These are phyloP conservation scores for Ganaspis sp. DNA, from an alignment of 1,140 invertebrate species.

Conservation along the genomic window DNA sequence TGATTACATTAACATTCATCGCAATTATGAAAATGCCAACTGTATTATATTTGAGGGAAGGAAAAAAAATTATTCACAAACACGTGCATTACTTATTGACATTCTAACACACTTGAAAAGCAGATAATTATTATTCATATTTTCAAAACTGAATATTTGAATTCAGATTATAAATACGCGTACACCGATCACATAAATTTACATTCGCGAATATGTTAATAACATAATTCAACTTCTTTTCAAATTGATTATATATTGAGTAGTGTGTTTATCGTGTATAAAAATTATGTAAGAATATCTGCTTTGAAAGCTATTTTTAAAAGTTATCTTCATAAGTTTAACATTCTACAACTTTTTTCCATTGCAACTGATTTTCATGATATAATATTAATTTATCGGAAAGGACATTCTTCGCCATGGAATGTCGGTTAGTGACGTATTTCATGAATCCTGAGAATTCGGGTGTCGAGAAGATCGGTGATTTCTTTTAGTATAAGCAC, in stretches of 20 bases:
- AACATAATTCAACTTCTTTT: constrained; percentile 2
- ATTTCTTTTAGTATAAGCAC: background rate
- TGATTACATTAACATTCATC: background rate
- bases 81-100: constrained; percentile 1
- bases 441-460: constrained; percentile 19
- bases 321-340: background rate
- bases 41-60: background rate
- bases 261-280: background rate
- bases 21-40: background rate
- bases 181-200: background rate
- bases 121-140: background rate
- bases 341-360: background rate
- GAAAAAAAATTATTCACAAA: background rate
- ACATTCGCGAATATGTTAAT: background rate
- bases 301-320: background rate
- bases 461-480: background rate
- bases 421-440: constrained; percentile 2
- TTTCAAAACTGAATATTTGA: background rate
- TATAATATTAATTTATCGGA: background rate
- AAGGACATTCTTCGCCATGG: background rate
- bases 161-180: background rate
- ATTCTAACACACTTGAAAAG: background rate
- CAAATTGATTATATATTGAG: background rate
- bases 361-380: background rate
- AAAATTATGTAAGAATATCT: background rate